Conservation (phyloP, 1,140 invertebrate genomes). For the Brachionus manjavacas region DNA sequence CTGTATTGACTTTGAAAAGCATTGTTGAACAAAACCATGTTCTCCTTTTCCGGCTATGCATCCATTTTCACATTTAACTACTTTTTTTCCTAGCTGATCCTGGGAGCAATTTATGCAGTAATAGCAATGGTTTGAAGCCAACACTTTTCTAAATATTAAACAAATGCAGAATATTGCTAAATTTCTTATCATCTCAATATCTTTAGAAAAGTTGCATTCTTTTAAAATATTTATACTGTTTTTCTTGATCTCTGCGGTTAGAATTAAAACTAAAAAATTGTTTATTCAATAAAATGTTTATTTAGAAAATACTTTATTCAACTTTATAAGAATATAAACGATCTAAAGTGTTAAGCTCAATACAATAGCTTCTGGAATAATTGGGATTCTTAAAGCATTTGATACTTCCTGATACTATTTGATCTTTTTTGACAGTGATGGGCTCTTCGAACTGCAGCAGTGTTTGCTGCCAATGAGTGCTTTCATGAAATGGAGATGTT, state of each 20-base stretch:
- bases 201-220: not conserved
- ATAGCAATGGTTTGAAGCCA: not conserved
- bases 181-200: not conserved
- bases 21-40: not conserved
- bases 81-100: not conserved
- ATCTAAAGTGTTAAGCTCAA: conserved; percentile 28
- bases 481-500: conserved; percentile 19
- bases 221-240: not conserved
- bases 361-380: conserved; percentile 3
- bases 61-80: not conserved
- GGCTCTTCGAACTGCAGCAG: not conserved
- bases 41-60: not conserved
- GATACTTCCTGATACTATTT: conserved; percentile 15
- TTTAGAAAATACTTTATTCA: conserved; percentile 13
- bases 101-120: not conserved
- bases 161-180: not conserved
- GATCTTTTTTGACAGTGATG: not conserved
- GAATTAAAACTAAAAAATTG: not conserved
- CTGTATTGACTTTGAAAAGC: not conserved
- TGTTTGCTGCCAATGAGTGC: conserved; percentile 43
- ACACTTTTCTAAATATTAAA: not conserved
- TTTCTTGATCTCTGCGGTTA: not conserved
- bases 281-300: not conserved
- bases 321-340: conserved; percentile 16
- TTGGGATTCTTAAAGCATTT: conserved; percentile 19